Percentiles rank a stretch among this genome's conserved stretches.
These are phyloP conservation scores for Anisognathus igniventris DNA, from an alignment of 2,797 vertebrate species.

Conservation along the genomic window DNA sequence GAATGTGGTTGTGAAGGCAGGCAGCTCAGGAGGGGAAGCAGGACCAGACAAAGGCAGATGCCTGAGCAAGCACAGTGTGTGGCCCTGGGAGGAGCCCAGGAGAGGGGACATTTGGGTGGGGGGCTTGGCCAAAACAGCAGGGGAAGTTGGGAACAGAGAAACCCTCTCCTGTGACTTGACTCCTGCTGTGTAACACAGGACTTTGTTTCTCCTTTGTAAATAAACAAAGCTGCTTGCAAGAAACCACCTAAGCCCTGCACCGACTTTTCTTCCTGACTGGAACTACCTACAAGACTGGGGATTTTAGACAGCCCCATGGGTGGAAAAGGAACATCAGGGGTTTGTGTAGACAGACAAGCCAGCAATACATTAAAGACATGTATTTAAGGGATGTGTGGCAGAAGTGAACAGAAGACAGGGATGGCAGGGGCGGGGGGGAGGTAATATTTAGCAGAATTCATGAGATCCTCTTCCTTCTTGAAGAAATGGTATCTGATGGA, in stretches of 20 bases:
- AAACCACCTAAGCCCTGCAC: neutral
- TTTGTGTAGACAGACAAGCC: neutral
- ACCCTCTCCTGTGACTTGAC: neutral
- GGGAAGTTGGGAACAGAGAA: neutral
- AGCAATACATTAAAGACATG: neutral
- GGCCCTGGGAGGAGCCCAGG: neutral
- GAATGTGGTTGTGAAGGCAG: neutral
- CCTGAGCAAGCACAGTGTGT: constrained; percentile 21
- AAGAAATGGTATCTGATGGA: neutral
- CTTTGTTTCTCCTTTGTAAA: neutral
- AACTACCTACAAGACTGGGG: neutral
- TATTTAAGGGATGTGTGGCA: neutral
- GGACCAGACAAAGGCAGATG: neutral
- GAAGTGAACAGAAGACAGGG: neutral
- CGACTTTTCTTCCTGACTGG: neutral
- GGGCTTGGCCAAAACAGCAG: neutral
- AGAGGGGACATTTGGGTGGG: neutral
- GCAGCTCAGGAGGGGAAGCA: neutral
- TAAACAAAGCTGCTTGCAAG: neutral
- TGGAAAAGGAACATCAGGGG: neutral
- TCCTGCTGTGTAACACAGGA: neutral
- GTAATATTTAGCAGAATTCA: neutral
- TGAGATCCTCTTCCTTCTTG: neutral
- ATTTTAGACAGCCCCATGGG: neutral
- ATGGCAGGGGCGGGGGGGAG: rapidly evolving